A percentile compares a stretch with the other conserved stretches of the same genome.
Evolutionary conservation across 1,140 invertebrate genomes (phyloP).

Genomic region (Cheumatopsyche charites): DNA sequence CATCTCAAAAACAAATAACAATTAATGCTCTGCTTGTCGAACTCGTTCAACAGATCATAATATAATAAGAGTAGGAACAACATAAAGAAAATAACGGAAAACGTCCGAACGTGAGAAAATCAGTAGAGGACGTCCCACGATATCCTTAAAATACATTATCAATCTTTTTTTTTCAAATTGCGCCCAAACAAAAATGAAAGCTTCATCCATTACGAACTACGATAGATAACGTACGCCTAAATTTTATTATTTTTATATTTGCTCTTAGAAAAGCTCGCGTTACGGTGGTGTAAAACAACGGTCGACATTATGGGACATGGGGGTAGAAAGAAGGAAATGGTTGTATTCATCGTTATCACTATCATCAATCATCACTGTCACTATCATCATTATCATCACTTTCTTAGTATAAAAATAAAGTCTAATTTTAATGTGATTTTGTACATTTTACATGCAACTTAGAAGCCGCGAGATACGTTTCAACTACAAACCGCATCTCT

Average conservation of each 20-base stretch:
- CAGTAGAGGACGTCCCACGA: constrained; percentile 10
- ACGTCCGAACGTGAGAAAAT: neutral
- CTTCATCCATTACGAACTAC: constrained; percentile 18
- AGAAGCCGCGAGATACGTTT: constrained; percentile 23
- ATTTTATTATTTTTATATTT: constrained; percentile 1
- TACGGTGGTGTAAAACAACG: neutral
- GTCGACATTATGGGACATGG: neutral
- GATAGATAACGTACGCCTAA: constrained; percentile 21
- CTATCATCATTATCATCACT: constrained; percentile 28
- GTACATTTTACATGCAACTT: constrained; percentile 47
- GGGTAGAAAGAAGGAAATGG: neutral
- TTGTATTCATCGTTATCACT: constrained; percentile 1
- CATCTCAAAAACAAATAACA: constrained; percentile 46
- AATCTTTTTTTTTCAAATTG: neutral
- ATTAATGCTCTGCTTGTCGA: constrained; percentile 39
- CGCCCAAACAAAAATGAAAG: constrained; percentile 10
- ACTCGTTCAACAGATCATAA: constrained; percentile 30
- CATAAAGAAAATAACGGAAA: constrained; percentile 15
- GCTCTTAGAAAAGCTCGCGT: constrained; percentile 16
- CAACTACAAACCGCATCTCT: constrained; percentile 10
- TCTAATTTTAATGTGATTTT: constrained; percentile 47
- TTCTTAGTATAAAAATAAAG: constrained; percentile 48
- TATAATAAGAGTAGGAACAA: constrained; percentile 45
- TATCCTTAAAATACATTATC: constrained; percentile 16
- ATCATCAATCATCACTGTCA: constrained; percentile 22